Evolutionary conservation across 1,140 invertebrate genomes (phyloP), one percentile per base, ranked within the genome.

Genomic region (Nephila pilipes): DNA sequence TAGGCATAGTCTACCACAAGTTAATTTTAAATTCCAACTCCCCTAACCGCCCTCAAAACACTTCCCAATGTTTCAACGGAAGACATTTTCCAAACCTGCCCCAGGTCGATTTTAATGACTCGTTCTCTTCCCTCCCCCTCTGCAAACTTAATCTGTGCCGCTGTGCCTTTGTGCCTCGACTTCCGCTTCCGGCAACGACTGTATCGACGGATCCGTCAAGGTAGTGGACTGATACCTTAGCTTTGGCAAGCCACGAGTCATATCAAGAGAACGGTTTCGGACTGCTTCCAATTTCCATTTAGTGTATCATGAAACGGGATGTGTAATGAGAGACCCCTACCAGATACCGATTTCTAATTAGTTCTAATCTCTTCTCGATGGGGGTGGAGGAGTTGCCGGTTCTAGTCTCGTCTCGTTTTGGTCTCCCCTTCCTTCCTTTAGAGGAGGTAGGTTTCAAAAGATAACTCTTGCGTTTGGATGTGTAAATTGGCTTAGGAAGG

Each of bases 281-380:
- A 65, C 60, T 87, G 85, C 36, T 65, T 54, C 85, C 85, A 87
- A 87, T 87, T 87, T 87, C 85, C 85, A 87, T 87, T 87, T 87
- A 87, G 85, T 38, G 60, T 14, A 32, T 20, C 85, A 8, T 58
- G 36, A 29, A 25, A 18, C 25, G 46, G 14, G 85, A 6, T 38
- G 32, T 25, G 85, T 87, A 87, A 87, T 65, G 85, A 54, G 85
- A 87, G 36, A 75, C 69, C 69, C 60, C 58, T 25, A 25, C 60
- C 60, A 63, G 85, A 87, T 87, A 87, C 85, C 60, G 85, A 87
- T 87, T 69, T 87, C 85, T 87, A 87, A 87, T 87, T 87, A 87
- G 85, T 87, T 87, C 58, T 87, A 87, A 87, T 87, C 85, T 87
- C 58, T 65, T 58, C 36, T 36, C 58, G 85, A 87, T 87, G 85